Conservation (phyloP, 2,797 vertebrate genomes). For the Bufotes viridis region DNA sequence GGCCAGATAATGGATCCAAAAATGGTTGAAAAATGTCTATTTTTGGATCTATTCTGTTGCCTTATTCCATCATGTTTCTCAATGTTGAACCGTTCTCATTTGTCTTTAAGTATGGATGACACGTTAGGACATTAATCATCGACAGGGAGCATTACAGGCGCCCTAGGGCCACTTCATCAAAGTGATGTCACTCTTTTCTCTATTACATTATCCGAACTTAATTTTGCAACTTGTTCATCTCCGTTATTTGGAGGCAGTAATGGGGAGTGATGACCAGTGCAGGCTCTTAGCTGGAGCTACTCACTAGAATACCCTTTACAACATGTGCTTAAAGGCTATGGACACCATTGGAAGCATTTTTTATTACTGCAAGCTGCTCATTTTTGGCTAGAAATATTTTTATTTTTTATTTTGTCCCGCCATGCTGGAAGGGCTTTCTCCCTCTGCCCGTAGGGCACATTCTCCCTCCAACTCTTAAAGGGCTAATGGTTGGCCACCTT, state of each 20-base stretch:
- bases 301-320: not conserved
- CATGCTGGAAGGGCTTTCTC: no score
- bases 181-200: conserved; percentile 1
- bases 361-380: no score
- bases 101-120: not conserved
- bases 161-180: conserved; percentile 19
- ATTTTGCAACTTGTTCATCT: not conserved
- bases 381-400: no score
- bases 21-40: no score
- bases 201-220: conserved; percentile 29
- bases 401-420: no score
- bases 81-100: not conserved
- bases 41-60: no score
- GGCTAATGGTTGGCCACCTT: no score
- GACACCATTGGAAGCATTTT: no score
- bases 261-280: not conserved
- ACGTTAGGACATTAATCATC: conserved; percentile 15
- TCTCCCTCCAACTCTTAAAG: no score
- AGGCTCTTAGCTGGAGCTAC: not conserved
- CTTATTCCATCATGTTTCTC: not conserved
- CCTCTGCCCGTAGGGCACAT: no score
- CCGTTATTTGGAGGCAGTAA: not conserved
- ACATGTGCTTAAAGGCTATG: not conserved
- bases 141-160: conserved; percentile 2
- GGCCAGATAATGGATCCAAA: no score